Conservation (phyloP, 2,797 vertebrate genomes). For the Coregonus ussuriensis region DNA sequence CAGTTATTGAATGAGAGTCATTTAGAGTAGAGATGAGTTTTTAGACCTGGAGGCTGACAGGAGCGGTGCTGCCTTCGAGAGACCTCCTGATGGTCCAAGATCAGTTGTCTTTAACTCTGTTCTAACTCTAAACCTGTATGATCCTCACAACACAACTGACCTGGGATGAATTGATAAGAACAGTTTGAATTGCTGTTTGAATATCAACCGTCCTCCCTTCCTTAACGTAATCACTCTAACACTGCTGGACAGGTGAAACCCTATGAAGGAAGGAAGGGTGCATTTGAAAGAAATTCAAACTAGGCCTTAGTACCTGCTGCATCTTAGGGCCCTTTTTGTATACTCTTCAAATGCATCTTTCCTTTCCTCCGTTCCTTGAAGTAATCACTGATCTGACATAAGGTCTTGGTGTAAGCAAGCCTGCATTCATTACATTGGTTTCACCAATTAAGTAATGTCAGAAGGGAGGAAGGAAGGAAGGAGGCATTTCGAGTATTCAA, state of each 20-base stretch:
- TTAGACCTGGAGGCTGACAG: conserved; percentile 36
- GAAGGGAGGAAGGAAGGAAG: neutral
- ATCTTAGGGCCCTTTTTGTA: neutral
- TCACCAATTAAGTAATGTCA: too few species aligned
- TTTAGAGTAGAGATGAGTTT: conserved; percentile 49
- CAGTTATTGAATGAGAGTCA: conserved; percentile 17
- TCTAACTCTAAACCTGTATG: neutral
- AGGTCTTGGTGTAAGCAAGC: too few species aligned
- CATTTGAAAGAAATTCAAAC: neutral
- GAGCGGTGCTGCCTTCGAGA: neutral
- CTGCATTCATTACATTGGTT: too few species aligned
- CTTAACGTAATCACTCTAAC: neutral
- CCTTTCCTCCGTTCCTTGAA: neutral
- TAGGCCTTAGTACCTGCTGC: neutral
- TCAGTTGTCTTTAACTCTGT: too few species aligned
- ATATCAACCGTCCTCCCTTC: too few species aligned
- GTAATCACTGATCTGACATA: too few species aligned
- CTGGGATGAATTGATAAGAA: neutral
- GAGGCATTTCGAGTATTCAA: neutral
- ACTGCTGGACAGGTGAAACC: neutral
- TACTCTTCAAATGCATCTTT: neutral
- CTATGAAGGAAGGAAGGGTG: neutral
- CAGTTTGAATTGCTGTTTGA: neutral
- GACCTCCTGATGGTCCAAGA: neutral
- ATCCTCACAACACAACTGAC: neutral